phyloP scores from a whole-genome alignment of 2,888 invertebrate genomes.

The Dione juno region DNA sequence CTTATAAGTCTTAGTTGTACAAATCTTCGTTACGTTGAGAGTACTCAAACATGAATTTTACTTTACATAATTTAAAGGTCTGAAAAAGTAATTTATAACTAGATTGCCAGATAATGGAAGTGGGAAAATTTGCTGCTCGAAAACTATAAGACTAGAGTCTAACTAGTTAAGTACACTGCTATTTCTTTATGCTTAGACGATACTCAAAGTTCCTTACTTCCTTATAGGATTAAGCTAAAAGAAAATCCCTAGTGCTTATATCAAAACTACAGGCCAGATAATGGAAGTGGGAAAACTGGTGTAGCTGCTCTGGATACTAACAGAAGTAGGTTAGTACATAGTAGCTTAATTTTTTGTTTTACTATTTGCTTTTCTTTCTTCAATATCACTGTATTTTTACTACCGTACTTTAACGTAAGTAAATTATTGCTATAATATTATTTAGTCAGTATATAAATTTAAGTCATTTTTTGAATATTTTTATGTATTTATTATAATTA shows the following conservation, averaged over 20 bases:
- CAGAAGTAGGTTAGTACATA: slow-evolving; percentile 12
- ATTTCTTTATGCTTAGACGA: background rate
- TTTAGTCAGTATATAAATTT: no score
- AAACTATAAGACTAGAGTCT: no score
- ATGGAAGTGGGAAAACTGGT: slow-evolving; percentile 67
- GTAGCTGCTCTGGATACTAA: slow-evolving; percentile 72
- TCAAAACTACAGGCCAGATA: slow-evolving; percentile 73
- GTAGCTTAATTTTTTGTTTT: background rate
- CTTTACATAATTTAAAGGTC: no score
- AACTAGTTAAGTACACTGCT: no score
- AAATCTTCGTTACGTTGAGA: no score
- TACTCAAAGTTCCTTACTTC: slow-evolving; percentile 23
- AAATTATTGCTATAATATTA: background rate
- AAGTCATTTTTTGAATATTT: no score
- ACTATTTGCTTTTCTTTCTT: background rate
- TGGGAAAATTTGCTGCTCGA: no score
- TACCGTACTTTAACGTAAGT: background rate
- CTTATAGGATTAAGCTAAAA: slow-evolving; percentile 31
- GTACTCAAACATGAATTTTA: no score
- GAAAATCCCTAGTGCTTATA: slow-evolving; percentile 60
- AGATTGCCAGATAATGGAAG: no score
- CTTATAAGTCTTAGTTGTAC: no score
- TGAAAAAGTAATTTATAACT: no score
- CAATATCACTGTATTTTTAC: background rate
- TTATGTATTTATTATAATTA: no score